Evolutionary conservation across 53 echinoderm and acorn worm species (phyloP).

Genomic region (Echinarachnius parma): DNA sequence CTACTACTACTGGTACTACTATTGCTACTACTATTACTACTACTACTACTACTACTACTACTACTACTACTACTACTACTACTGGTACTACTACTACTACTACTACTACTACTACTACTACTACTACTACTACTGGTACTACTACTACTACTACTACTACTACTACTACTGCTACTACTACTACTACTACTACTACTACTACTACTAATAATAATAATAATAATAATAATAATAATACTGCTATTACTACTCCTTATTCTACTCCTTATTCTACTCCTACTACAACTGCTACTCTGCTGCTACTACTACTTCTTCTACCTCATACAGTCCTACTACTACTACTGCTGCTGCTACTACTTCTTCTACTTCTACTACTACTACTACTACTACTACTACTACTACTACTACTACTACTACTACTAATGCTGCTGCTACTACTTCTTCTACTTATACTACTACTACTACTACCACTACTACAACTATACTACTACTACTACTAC

Average conservation of each 20-base stretch:
- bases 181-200: background rate
- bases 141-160: conserved; percentile 15
- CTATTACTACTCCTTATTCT: background rate
- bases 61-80: conserved; percentile 8
- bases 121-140: background rate
- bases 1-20: conserved; percentile 10
- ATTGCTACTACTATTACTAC: conserved; percentile 2
- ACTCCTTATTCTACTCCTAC: background rate
- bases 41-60: conserved; percentile 11
- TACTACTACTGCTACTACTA: background rate
- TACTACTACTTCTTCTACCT: no score
- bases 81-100: conserved; percentile 10
- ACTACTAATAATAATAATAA: background rate
- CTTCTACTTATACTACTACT: background rate
- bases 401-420: background rate
- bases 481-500: background rate
- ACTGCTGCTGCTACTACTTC: background rate
- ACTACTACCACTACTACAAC: conserved; percentile 1
- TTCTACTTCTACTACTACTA: background rate
- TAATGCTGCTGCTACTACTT: background rate
- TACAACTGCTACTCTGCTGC: no score
- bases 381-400: background rate
- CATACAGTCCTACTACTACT: background rate
- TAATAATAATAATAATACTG: background rate
- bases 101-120: conserved; percentile 16